Base-by-base conservation (phyloP, 1,140 invertebrate species). In the Palaemon carinicauda region DNA sequence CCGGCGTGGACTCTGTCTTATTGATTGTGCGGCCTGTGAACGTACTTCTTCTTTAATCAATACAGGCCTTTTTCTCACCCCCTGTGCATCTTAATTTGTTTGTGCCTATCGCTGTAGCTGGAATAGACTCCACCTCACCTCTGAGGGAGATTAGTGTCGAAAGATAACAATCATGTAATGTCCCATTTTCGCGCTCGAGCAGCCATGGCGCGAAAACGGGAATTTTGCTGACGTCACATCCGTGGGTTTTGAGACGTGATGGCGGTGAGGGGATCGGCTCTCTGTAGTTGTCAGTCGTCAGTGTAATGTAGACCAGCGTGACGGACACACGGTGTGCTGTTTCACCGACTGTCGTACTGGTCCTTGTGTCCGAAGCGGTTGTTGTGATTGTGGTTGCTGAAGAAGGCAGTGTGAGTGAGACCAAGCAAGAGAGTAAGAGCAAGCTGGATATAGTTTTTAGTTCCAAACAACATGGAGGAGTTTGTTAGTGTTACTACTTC, bases 301-400 rank as follows among this genome's bases (percentile, higher is more conserved):
- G 84, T 86, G 84, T 86, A 86, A 86, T 86, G 84, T 86, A 86
- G 84, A 79, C 84, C 84, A 86, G 84, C 84, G 84, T 86, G 84
- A 74, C 50, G 78, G 84, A 80, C 56, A 86, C 77, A 86, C 84
- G 77, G 77, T 71, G 84, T 65, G 41, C 52, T 80, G 60, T 73
- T 53, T 54, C 77, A 51, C 77, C 84, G 84, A 60, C 52, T 24
- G 77, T 73, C 77, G 65, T 73, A 41, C 65, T 78, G 83, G 75
- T 53, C 84, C 83, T 50, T 79, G 77, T 69, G 77, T 86, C 7
- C 51, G 41, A 54, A 69, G 51, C 31, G 77, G 51, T 50, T 52
- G 75, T 78, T 53, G 60, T 65, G 50, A 65, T 53, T 54, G 31
- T 80, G 51, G 75, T 27, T 65, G 41, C 65, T n/a, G 78, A 27